These are phyloP conservation scores for Pachyramphus minor DNA, from an alignment of 2,113 vertebrate genomes.

Conservation along the genomic window DNA sequence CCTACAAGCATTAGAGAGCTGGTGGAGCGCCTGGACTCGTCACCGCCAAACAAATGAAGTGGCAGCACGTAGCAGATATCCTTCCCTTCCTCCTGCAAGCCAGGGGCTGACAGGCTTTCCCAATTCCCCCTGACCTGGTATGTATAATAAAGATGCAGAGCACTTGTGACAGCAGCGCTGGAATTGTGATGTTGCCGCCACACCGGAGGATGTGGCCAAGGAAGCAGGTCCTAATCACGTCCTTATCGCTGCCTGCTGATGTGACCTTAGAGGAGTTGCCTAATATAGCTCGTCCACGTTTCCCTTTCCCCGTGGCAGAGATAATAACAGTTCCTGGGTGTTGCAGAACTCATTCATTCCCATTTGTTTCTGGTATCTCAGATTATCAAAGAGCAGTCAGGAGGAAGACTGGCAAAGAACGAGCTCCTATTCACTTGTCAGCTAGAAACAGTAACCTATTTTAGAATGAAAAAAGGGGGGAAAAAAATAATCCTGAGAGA, in stretches of 20 bases:
- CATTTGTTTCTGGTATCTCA: conserved; percentile 21
- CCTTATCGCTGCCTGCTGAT: neutral
- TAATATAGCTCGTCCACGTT: neutral
- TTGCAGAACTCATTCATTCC: conserved; percentile 35
- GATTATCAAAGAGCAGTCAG: conserved; percentile 35
- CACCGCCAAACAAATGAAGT: neutral
- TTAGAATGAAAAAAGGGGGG: neutral
- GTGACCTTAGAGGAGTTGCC: conserved; percentile 23
- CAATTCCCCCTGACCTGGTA: neutral
- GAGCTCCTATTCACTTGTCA: conserved; percentile 23
- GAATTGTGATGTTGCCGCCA: accelerated
- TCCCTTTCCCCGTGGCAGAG: neutral
- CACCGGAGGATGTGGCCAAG: neutral
- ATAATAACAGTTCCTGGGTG: neutral
- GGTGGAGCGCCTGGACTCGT: neutral
- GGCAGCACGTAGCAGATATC: neutral
- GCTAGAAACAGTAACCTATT: conserved; percentile 27
- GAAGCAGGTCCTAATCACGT: neutral
- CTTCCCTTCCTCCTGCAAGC: neutral
- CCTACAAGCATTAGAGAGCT: neutral
- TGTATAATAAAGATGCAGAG: neutral
- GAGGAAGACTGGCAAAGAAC: conserved; percentile 29
- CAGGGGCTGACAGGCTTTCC: neutral
- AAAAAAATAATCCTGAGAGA: neutral
- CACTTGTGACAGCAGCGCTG: neutral